Conservation (phyloP, 2,113 vertebrate species). For the Heterotis niloticus region DNA sequence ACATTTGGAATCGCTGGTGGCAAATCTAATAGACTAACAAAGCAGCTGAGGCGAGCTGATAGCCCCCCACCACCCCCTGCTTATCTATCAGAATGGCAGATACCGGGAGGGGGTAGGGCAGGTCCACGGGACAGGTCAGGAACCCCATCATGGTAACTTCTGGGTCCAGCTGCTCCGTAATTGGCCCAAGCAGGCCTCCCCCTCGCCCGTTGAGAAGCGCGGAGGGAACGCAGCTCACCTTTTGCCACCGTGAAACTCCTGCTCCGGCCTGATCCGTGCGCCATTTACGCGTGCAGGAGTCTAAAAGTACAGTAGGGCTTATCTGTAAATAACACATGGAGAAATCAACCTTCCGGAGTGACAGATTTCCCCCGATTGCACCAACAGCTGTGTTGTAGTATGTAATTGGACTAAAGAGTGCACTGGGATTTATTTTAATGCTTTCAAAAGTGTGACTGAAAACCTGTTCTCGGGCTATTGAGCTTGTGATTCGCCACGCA, state of each 20-base stretch:
- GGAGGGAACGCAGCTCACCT: constrained; percentile 65
- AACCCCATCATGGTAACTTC: constrained; percentile 56
- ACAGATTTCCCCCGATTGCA: constrained; percentile 63
- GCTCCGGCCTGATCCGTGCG: constrained; percentile 75
- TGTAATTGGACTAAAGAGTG: constrained; percentile 75
- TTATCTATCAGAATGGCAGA: constrained; percentile 64
- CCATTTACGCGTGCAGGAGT: constrained; percentile 71
- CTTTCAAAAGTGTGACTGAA: constrained; percentile 53
- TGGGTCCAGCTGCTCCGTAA: constrained; percentile 55
- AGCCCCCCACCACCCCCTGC: constrained; percentile 46
- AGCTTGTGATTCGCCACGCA: constrained; percentile 54
- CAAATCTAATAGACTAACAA: constrained; percentile 51
- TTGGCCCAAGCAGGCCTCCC: constrained; percentile 42
- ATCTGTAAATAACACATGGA: constrained; percentile 73
- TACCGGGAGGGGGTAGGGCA: constrained; percentile 54
- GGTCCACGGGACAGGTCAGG: constrained; percentile 41
- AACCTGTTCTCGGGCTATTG: constrained; percentile 67
- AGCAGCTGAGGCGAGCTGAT: constrained; percentile 66
- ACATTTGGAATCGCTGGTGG: constrained; percentile 46
- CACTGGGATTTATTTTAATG: constrained; percentile 69
- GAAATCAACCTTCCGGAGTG: constrained; percentile 66
- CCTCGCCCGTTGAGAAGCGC: constrained; percentile 54
- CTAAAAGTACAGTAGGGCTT: constrained; percentile 65
- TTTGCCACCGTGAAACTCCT: constrained; percentile 64
- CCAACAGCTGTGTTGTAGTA: constrained; percentile 72